Evolutionary conservation across 1,140 invertebrate genomes (phyloP), one percentile per base, ranked within the genome.

Genomic region (Euschistus heros): DNA sequence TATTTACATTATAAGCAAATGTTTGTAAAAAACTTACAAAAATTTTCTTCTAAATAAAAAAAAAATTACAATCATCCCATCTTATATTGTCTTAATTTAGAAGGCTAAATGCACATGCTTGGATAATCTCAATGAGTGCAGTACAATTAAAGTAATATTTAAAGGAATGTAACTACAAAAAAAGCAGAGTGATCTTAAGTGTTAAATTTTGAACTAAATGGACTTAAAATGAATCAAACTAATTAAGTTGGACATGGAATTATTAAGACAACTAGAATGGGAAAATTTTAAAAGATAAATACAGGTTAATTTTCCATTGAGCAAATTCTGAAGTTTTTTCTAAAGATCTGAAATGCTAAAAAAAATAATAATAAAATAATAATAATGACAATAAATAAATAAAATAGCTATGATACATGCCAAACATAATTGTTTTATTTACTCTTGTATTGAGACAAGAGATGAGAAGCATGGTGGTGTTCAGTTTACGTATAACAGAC

Each of bases 1-100:
- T 65, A 65, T 62, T 17, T 60, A 54, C 59, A 52, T n/a, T n/a
- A 46, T 59, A 27, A 33, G 27, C 64, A 61, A 37, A 37, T 66
- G 33, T 33, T 47, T 61, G 22, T 66, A 42, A 44, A 61, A 47
- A 44, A 66, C 22, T 37, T 44, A 37, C n/a, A 62, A 62, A 26
- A 33, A 59, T 22, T 59, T 59, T 24, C 63, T 64, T 18, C 44
- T 27, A 54, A n/a, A 64, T 52, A 20, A 33, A 54, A 47, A 8
- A 33, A 26, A 47, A 64, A 64, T 24, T 30, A 54, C 26, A 44
- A 37, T 50, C n/a, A 50, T 50, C 47, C 47, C 47, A 50, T 50
- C 47, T 50, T 50, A 50, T 50, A 50, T 50, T 50, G 47, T 50
- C 47, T 50, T 50, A 50, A 50, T 50, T 50, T 22, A 50, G 47